Base-by-base conservation (phyloP, 2,888 invertebrate genomes). In the Lycia hirtaria region DNA sequence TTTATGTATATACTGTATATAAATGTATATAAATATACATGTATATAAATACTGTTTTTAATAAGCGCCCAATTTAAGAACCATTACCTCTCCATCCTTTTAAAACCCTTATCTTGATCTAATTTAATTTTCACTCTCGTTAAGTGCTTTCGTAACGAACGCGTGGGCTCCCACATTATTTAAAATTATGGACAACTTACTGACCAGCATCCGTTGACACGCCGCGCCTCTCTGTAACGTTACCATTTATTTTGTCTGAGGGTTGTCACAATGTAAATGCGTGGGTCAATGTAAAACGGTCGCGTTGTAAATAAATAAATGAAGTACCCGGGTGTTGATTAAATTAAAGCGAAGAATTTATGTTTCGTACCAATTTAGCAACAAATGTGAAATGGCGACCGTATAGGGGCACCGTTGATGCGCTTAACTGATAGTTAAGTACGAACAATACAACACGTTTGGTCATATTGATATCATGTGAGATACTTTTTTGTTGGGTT, bases 271-370 rank as follows among this genome's bases (percentile, higher is more conserved):
- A 66, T 66, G 60, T 56, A 65, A 70, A 72, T 64, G 65, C 53
- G 72, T 64, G 65, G 85, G 64, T 79, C 85, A 73, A 17, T 33
- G 40, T 71, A 73, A 30, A 71, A 44, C 85, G 85, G 88, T 72
- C 65, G 60, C 60, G 69, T 68, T 67, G 70, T 71, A 75, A 75
- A 77, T 75, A 74, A 69, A 76, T 75, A 78, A 76, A 80, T 75
- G 74, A 81, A 82, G 82, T 79, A 85, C 80, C 74, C 75, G 80
- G 79, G 83, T 81, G 90, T 88, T 92, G 89, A 92, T 91, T 90
- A 85, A 91, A 92, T 91, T 91, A 90, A 89, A 88, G 74, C 81
- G 84, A 77, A 81, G 72, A 78, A 91, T 89, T 91, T 92, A 92
- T 89, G 88, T 61, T 68, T 81, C 72, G 69, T 77, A 78, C 83